Base-by-base conservation (phyloP, 2,113 vertebrate species). In the Sardina pilchardus region DNA sequence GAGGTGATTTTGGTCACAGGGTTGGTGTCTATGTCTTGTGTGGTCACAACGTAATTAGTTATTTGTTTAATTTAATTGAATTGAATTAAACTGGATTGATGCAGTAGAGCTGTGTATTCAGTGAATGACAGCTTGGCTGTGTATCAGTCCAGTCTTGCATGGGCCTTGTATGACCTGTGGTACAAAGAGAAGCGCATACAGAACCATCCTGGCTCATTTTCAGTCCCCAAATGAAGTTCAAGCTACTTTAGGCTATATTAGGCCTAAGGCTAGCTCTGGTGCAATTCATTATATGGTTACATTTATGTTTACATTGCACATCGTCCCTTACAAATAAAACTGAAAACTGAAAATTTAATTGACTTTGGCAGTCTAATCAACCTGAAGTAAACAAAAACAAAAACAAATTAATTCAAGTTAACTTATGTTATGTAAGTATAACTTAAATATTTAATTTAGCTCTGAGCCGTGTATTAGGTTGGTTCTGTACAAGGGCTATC, bases 91-190 rank as follows among this genome's bases (percentile, higher is more conserved):
- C 30, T 75, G 67, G 67, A 34, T 75, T 34, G 67, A 36, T 36
- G 36, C 30, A 75, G 30, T 36, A 36, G 67, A 67, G 53, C 53
- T 56, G 53, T 24, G 53, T 24, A 56, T 56, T 56, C 53, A 24
- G 9, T 75, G 67, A 67, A 67, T 75, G 67, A 36, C 67, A 75
- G 30, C 67, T 36, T 17, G 26, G 30, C 67, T 34, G 67, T 34
- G 67, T 34, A 16, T 14, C 34, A 16, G 12, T 14, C 53, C 53
- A 56, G 83, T 84, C 87, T 88, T 94, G 94, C 94, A 94, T 94
- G 94, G 83, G 21, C 87, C 90, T 85, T 48, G 82, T 92, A 43
- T 81, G 47, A 90, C 85, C 82, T 67, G 24, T 82, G 50, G 53
- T 30, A 78, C n/a, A 53, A 84, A 30, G 88, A 34, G 39, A 85